Evolutionary conservation across 2,797 vertebrate species (phyloP).

Genomic region (Myotis pilosus): DNA sequence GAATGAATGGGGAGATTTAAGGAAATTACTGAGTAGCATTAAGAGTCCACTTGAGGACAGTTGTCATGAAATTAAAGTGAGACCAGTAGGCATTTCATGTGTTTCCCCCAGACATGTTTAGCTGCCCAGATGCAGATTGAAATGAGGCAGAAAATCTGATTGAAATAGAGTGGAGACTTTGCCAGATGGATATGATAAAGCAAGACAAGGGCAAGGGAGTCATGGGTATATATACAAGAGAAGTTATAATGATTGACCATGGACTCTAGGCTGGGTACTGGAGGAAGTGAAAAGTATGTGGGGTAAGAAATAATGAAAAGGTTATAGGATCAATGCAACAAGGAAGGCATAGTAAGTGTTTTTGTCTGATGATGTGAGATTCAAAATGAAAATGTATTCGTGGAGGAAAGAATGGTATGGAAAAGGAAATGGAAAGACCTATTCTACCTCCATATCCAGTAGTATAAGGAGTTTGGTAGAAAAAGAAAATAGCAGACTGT

Average conservation of each 20-base stretch:
- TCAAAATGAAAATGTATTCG: not conserved
- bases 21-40: constrained; percentile 19
- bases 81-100: not conserved
- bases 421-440: constrained; percentile 14
- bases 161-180: not conserved
- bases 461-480: not conserved
- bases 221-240: not conserved
- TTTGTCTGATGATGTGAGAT: not conserved
- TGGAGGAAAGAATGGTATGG: not conserved
- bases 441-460: not conserved
- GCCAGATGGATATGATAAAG: not conserved
- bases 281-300: not conserved
- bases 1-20: constrained; percentile 3
- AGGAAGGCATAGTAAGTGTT: not conserved
- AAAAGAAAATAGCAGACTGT: too few relatives aligned
- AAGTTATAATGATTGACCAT: not conserved
- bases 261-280: not conserved
- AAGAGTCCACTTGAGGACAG: not conserved
- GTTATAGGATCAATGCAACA: not conserved
- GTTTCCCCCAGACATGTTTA: not conserved
- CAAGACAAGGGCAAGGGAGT: not conserved
- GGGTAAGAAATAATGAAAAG: constrained; percentile 10
- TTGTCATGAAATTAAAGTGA: not conserved
- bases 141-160: constrained; percentile 12
- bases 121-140: not conserved